Conservation (phyloP, 2,888 invertebrate species). For the Dioctria linearis region DNA sequence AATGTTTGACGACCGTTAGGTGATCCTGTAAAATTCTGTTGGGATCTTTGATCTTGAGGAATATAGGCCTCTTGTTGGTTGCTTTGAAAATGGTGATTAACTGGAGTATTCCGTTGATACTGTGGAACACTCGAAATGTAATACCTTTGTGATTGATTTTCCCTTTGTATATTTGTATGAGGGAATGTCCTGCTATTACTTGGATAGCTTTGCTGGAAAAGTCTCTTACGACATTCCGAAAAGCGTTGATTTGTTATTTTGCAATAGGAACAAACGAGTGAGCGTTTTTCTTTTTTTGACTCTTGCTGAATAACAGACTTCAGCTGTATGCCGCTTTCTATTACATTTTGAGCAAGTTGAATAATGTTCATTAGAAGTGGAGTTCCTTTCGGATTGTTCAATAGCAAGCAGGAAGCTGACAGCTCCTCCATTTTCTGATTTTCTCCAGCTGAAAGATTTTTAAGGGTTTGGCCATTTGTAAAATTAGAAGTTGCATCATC, state of each 20-base stretch:
- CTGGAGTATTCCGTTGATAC: no score
- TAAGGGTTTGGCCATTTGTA: neutral
- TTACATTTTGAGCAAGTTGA: neutral
- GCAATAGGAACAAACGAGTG: neutral
- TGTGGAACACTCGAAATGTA: no score
- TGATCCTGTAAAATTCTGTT: no score
- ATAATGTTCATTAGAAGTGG: neutral
- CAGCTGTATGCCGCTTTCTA: slow-evolving; percentile 6
- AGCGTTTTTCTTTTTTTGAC: slow-evolving; percentile 2
- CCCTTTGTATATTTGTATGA: no score
- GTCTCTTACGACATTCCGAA: neutral
- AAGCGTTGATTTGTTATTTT: neutral
- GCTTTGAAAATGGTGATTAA: no score
- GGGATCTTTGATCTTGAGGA: no score
- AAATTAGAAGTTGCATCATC: slow-evolving; percentile 10
- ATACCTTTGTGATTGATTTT: no score
- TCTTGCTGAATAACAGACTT: neutral
- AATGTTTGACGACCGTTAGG: no score
- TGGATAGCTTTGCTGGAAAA: neutral
- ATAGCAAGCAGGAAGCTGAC: neutral
- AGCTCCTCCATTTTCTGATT: neutral
- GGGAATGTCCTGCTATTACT: no score
- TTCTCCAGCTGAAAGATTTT: neutral
- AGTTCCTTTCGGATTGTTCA: neutral
- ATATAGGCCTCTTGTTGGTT: no score